phyloP scores from a whole-genome alignment of 1,140 invertebrate genomes.

The Hyles vespertilio region DNA sequence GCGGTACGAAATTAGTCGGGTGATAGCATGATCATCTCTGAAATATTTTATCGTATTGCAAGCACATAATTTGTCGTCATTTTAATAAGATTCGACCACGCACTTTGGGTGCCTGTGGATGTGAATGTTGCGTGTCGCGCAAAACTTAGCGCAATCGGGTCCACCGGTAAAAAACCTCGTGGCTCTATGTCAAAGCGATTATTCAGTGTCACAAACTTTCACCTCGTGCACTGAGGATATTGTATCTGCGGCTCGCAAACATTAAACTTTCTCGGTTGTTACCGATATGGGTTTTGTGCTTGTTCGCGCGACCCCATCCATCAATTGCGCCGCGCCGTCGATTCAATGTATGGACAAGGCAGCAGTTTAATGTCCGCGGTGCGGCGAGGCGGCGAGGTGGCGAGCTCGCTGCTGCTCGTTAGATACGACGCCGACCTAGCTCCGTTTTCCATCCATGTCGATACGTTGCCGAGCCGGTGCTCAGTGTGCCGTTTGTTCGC shows the following conservation, averaged over 20 bases:
- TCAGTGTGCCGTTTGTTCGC: constrained; percentile 28
- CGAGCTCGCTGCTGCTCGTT: background rate
- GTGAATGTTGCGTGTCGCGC: no score
- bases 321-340: constrained; percentile 22
- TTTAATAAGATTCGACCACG: no score
- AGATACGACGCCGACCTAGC: constrained; percentile 21
- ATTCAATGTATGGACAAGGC: constrained; percentile 15
- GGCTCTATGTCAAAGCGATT: constrained; percentile 41
- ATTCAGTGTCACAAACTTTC: constrained; percentile 57
- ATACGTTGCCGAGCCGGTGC: constrained; percentile 24
- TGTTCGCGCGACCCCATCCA: constrained; percentile 26
- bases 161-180: background rate
- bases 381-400: no score
- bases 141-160: background rate
- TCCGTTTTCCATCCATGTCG: constrained; percentile 38
- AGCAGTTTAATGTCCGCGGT: constrained; percentile 11
- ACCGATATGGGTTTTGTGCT: constrained; percentile 28
- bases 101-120: no score
- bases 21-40: no score
- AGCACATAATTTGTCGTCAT: no score
- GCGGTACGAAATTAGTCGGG: no score
- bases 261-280: constrained; percentile 39
- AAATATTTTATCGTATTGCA: no score
- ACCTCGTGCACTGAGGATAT: constrained; percentile 41
- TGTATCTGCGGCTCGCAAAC: constrained; percentile 32